Conservation (phyloP, 2,888 invertebrate species). For the Rotaria socialis region DNA sequence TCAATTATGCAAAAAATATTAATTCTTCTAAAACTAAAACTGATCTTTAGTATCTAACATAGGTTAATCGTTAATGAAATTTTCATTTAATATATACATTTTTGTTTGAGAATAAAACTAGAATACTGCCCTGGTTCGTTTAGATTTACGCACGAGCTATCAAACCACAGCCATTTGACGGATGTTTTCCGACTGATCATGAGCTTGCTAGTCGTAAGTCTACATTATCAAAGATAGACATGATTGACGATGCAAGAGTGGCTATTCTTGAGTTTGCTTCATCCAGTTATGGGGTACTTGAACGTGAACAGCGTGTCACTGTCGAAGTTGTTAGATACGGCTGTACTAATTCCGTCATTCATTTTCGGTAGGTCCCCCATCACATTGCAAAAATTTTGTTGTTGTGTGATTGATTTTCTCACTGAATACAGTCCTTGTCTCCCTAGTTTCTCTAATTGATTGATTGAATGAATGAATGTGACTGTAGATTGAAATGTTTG, state of each 20-base stretch:
- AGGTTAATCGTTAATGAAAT: background rate
- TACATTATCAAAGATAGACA: background rate
- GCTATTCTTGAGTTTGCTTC: conserved; percentile 30
- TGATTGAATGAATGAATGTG: background rate
- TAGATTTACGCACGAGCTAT: conserved; percentile 24
- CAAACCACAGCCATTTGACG: conserved; percentile 17
- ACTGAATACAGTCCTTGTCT: background rate
- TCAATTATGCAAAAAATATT: background rate
- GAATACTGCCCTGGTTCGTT: background rate
- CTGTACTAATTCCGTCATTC: background rate
- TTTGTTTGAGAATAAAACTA: background rate
- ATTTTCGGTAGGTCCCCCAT: conserved; percentile 6
- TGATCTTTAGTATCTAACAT: too few relatives aligned
- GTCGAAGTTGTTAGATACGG: conserved; percentile 25
- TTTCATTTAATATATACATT: too few relatives aligned
- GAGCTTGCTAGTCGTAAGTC: background rate
- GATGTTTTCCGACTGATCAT: background rate
- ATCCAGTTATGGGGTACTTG: conserved; percentile 27
- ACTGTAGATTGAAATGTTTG: background rate
- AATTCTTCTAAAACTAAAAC: background rate
- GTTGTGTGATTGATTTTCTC: background rate
- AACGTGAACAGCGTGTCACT: conserved; percentile 32
- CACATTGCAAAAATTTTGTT: background rate
- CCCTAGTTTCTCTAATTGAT: too few relatives aligned
- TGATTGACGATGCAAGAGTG: background rate